Percentiles rank a stretch among this genome's conserved stretches.
phyloP scores from a whole-genome alignment of 2,888 invertebrate genomes.

The Papilio protenor region DNA sequence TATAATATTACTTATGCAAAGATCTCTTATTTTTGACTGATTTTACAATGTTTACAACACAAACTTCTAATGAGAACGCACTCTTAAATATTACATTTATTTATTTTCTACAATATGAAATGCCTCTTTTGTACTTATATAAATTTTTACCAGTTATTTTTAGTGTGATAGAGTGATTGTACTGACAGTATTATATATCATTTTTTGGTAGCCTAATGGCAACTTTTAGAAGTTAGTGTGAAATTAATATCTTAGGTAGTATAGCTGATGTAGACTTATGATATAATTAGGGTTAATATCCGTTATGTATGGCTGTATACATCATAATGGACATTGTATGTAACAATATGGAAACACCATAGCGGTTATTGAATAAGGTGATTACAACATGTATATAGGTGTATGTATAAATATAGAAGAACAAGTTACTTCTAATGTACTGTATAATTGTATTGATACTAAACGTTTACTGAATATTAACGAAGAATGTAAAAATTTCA shows the following conservation, averaged over 20 bases:
- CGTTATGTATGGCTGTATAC: conserved; percentile 22
- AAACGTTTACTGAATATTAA: conserved; percentile 26
- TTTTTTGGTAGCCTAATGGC: conserved; percentile 23
- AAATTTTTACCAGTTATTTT: conserved; percentile 30
- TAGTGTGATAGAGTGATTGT: conserved; percentile 36
- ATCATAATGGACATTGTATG: conserved; percentile 6
- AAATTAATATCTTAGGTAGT: conserved; percentile 33
- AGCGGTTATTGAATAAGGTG: conserved; percentile 6
- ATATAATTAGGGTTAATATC: background rate
- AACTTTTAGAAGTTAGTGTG: conserved; percentile 38
- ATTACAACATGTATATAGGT: conserved; percentile 43
- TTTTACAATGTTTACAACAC: conserved; percentile 50
- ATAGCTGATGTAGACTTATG: conserved; percentile 36
- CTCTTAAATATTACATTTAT: conserved; percentile 19
- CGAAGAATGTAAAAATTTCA: conserved; percentile 14
- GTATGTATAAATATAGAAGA: conserved; percentile 42
- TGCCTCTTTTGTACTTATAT: conserved; percentile 36
- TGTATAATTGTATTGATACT: conserved; percentile 26
- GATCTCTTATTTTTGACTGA: conserved; percentile 75
- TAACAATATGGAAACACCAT: background rate
- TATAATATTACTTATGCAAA: conserved; percentile 58
- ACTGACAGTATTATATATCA: conserved; percentile 39
- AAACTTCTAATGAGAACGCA: conserved; percentile 48
- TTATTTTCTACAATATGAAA: conserved; percentile 32
- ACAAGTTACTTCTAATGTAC: conserved; percentile 17